A percentile compares a stretch with the other conserved stretches of the same genome.
These are phyloP conservation scores for Cyphotilapia sp. DNA, from an alignment of 2,113 vertebrate species.

Conservation along the genomic window DNA sequence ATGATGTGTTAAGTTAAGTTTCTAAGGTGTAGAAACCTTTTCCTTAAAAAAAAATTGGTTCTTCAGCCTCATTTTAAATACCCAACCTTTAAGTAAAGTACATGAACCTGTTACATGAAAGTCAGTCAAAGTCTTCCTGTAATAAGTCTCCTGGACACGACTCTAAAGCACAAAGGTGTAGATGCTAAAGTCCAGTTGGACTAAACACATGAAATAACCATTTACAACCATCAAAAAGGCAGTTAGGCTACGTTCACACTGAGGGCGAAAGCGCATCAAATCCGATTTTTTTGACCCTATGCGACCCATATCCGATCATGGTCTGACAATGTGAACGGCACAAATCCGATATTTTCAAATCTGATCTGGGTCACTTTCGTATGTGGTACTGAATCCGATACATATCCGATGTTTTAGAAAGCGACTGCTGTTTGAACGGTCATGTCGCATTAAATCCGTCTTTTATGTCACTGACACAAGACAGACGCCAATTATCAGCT, in stretches of 20 bases:
- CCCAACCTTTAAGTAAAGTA: background rate
- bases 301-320: too few species aligned
- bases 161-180: background rate
- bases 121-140: background rate
- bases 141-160: background rate
- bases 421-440: fast-evolving
- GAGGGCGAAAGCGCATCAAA: fast-evolving
- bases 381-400: fast-evolving
- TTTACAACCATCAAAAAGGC: background rate
- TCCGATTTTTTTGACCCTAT: fast-evolving
- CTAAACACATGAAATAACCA: background rate
- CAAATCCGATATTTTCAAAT: too few species aligned
- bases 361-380: too few species aligned
- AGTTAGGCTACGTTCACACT: too few species aligned
- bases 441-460: too few species aligned
- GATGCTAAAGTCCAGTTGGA: background rate
- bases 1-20: background rate
- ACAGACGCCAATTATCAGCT: fast-evolving
- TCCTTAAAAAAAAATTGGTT: background rate
- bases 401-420: fast-evolving
- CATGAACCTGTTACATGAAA: background rate
- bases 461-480: fast-evolving
- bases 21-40: background rate
- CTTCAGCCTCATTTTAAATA: background rate
- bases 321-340: fast-evolving